phyloP scores from a whole-genome alignment of 2,888 invertebrate species.

The Sphecodes monilicornis region DNA sequence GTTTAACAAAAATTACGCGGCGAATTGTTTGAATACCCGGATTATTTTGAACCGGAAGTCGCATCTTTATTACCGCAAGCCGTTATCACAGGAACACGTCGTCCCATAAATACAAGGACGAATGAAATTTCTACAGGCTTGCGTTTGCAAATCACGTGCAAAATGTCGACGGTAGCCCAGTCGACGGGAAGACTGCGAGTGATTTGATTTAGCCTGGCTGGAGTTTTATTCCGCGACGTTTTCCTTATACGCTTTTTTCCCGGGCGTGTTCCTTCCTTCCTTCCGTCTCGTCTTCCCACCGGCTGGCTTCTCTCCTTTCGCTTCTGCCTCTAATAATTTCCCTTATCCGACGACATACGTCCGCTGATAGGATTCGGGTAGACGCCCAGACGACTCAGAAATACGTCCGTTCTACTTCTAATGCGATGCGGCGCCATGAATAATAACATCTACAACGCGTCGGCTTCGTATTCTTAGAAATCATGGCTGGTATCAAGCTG shows the following conservation, averaged over 20 bases:
- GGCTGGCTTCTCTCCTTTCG: background rate
- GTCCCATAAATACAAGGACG: constrained; percentile 20
- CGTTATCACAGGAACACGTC: constrained; percentile 25
- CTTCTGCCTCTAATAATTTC: constrained; percentile 49
- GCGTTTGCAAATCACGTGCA: constrained; percentile 51
- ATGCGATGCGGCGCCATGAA: constrained; percentile 76
- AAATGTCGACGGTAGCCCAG: constrained; percentile 40
- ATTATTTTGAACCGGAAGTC: background rate
- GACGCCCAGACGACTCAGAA: constrained; percentile 35
- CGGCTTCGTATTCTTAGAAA: constrained; percentile 18
- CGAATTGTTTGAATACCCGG: background rate
- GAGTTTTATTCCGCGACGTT: constrained; percentile 24
- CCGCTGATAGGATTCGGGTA: constrained; percentile 45
- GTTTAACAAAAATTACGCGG: background rate
- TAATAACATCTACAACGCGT: constrained; percentile 69
- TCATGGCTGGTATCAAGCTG: background rate
- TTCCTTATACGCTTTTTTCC: background rate
- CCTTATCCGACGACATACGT: constrained; percentile 42
- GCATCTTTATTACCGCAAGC: constrained; percentile 6
- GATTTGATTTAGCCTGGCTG: constrained; percentile 54
- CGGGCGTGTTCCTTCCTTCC: background rate
- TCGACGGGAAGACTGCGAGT: constrained; percentile 26
- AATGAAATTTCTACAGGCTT: constrained; percentile 39
- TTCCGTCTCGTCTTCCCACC: background rate
- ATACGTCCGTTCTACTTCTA: constrained; percentile 68